Percentiles rank a stretch among this genome's conserved stretches.
phyloP scores from a whole-genome alignment of 1,140 invertebrate species.

The Laupala kohalensis region DNA sequence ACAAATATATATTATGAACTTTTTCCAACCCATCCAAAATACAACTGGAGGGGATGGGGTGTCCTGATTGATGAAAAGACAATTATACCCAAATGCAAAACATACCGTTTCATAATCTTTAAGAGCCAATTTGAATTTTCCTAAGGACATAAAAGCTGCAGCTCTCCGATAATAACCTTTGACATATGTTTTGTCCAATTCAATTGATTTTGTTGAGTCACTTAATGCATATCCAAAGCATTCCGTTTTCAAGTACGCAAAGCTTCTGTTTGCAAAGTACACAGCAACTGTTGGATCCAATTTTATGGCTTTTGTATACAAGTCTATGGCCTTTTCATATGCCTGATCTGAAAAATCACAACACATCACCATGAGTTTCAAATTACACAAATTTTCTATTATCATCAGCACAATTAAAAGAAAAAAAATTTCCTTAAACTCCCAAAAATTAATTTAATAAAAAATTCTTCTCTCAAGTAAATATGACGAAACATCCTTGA shows the following conservation, averaged over 20 bases:
- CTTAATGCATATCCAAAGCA: constrained; percentile 84
- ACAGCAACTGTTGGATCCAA: constrained; percentile 68
- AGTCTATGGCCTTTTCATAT: constrained; percentile 75
- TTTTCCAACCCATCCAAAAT: too few relatives aligned
- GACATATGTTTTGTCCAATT: constrained; percentile 77
- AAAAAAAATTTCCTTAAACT: too few relatives aligned
- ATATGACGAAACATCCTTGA: too few relatives aligned
- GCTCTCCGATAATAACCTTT: constrained; percentile 94
- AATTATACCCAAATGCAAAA: too few relatives aligned
- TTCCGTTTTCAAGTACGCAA: constrained; percentile 84
- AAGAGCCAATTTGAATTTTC: constrained; percentile 92
- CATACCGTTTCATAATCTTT: constrained; percentile 90
- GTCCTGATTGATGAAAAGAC: too few relatives aligned
- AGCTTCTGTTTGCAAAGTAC: constrained; percentile 87
- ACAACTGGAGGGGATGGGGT: too few relatives aligned
- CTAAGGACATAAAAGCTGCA: constrained; percentile 90
- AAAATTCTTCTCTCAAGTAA: too few relatives aligned
- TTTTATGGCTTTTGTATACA: constrained; percentile 86
- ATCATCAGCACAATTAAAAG: too few relatives aligned
- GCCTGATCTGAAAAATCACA: constrained; percentile 62
- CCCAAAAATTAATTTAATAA: too few relatives aligned
- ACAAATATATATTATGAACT: too few relatives aligned
- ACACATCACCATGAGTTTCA: too few relatives aligned
- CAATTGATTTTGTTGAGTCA: constrained; percentile 85
- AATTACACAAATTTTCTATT: too few relatives aligned